phyloP scores from a whole-genome alignment of 2,888 invertebrate species.

The Colletes collaris region DNA sequence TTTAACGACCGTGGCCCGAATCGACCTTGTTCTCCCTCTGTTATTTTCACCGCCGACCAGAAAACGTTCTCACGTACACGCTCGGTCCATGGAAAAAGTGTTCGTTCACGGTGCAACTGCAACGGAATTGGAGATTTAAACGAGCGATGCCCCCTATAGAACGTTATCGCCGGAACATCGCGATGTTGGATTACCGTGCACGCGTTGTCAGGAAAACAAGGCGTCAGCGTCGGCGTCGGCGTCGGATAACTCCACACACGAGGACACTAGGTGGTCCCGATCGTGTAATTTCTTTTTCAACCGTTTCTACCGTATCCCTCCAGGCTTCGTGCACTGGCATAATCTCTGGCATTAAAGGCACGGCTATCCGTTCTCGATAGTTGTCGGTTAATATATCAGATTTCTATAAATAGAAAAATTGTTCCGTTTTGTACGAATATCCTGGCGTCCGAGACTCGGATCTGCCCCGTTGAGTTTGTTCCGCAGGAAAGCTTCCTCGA shows the following conservation, averaged over 20 bases:
- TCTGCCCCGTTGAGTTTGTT: background rate
- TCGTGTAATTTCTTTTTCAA: too few species aligned
- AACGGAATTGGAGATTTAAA: slow-evolving; percentile 18
- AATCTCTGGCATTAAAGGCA: too few species aligned
- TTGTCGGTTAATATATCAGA: background rate
- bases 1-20: slow-evolving; percentile 63
- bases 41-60: slow-evolving; percentile 51
- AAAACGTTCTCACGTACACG: slow-evolving; percentile 32
- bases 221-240: too few species aligned
- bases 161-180: background rate
- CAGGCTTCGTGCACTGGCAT: too few species aligned
- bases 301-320: too few species aligned
- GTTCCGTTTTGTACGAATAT: too few species aligned
- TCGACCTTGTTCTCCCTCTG: slow-evolving; percentile 54
- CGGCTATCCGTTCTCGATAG: too few species aligned
- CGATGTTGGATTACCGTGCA: background rate
- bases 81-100: background rate
- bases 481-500: slow-evolving; percentile 1
- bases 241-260: too few species aligned
- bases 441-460: too few species aligned
- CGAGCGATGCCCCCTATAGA: background rate
- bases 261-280: too few species aligned
- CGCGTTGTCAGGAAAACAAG: background rate
- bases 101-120: slow-evolving; percentile 10
- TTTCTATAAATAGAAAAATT: background rate